Evolutionary conservation across 2,113 vertebrate genomes (phyloP), one percentile per base, ranked within the genome.

Genomic region (Xyliphius kryptos): DNA sequence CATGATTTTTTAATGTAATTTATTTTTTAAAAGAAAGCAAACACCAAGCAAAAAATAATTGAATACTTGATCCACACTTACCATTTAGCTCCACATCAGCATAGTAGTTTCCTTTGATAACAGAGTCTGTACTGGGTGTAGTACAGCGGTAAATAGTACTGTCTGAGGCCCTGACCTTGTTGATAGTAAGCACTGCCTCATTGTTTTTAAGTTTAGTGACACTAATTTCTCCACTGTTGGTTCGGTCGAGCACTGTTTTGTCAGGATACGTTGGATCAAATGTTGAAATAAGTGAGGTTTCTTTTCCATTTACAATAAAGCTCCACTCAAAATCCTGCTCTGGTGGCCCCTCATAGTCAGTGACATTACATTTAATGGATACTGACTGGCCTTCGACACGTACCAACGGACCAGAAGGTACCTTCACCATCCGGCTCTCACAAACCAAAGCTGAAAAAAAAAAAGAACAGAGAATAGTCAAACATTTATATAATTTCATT

Each of bases 251-350:
- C 76, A 87, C 87, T 9, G 72, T 75, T 47, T 72, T 15, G 56
- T 86, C 84, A 0, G 82, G 77, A 76, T 86, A 92, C 1, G 54
- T 36, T 9, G 16, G 63, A 61, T 91, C 90, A 78, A 89, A 89
- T 36, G 89, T 92, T 72, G 90, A 91, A 62, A 89, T 73, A 2
- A 93, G 74, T 57, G 64, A 62, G 69, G 89, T 2, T 0, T 66
- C 13, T 15, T 57, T 51, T 2, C 9, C 62, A 5, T 16, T 46
- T 1, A 66, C n/a, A 1, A 91, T 81, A 50, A 65, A 8, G 16
- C 69, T 81, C 91, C 91, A 93, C 22, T 93, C 91, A 64, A 93
- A 93, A 75, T 91, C 95, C 80, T 98, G 95, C 19, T 97, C 95
- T 0, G 80, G 79, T 20, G 93, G 95, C 11, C 95, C 95, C 0